phyloP scores from a whole-genome alignment of 2,113 vertebrate genomes.

The Callipepla californica region DNA sequence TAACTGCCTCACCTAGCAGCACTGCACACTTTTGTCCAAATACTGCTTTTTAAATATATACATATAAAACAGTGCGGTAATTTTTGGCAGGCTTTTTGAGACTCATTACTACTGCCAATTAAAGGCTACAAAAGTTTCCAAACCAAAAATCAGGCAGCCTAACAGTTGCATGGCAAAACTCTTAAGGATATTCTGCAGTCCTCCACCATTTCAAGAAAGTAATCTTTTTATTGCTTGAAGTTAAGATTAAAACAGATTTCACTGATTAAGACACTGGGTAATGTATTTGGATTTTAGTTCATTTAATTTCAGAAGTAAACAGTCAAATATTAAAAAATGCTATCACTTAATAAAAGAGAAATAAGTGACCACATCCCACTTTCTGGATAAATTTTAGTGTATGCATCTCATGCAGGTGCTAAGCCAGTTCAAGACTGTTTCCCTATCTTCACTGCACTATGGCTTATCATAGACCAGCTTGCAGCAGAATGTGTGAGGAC shows the following conservation, averaged over 20 bases:
- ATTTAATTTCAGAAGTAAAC: not conserved
- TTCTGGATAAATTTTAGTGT: not conserved
- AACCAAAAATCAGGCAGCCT: not conserved
- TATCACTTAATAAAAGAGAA: not conserved
- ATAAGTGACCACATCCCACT: not conserved
- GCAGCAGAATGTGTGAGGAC: not conserved
- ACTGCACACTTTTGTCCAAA: slow-evolving; percentile 33
- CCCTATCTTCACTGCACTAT: not conserved
- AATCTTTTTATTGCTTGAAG: not conserved
- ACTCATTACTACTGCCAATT: not conserved
- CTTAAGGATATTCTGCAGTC: not conserved
- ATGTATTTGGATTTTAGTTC: not conserved
- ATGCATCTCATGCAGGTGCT: not conserved
- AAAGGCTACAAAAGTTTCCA: not conserved
- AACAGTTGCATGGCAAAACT: not conserved
- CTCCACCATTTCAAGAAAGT: not conserved
- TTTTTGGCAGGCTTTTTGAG: slow-evolving; percentile 36
- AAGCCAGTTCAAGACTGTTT: not conserved
- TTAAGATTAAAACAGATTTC: not conserved
- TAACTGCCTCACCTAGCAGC: slow-evolving; percentile 48
- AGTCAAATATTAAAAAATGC: not conserved
- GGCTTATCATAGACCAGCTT: not conserved
- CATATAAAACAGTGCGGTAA: not conserved
- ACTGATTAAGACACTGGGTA: not conserved
- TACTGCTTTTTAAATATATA: not conserved